phyloP scores from a whole-genome alignment of 1,140 invertebrate species.

The Nilaparvata lugens region DNA sequence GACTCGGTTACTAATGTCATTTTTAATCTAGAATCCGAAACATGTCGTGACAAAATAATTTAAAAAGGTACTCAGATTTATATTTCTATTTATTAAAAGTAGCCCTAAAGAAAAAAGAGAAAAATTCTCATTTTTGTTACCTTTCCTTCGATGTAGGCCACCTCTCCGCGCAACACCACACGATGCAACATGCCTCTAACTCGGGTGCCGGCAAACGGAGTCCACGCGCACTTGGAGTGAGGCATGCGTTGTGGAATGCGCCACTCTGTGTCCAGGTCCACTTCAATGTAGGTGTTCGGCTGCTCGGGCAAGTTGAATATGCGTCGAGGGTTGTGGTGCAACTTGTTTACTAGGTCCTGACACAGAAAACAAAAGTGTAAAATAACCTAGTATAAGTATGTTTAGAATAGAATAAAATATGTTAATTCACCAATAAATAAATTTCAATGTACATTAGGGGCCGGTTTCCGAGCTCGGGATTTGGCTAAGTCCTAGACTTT shows the following conservation, averaged over 20 bases:
- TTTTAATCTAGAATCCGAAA: too few relatives aligned
- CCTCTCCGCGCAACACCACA: slow-evolving; percentile 90
- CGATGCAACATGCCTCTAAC: slow-evolving; percentile 80
- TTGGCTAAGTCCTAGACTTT: too few relatives aligned
- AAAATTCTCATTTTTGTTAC: slow-evolving; percentile 31
- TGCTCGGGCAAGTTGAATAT: slow-evolving; percentile 98
- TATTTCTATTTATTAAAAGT: too few relatives aligned
- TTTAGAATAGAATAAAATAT: too few relatives aligned
- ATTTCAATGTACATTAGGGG: too few relatives aligned
- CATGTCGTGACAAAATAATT: too few relatives aligned
- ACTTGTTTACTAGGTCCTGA: slow-evolving; percentile 78
- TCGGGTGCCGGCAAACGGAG: slow-evolving; percentile 87
- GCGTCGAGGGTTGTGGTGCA: slow-evolving; percentile 85
- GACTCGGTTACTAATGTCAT: too few relatives aligned
- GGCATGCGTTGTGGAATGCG: slow-evolving; percentile 68
- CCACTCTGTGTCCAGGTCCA: slow-evolving; percentile 91
- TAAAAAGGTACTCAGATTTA: too few relatives aligned
- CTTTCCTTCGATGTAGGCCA: slow-evolving; percentile 93
- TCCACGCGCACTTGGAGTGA: slow-evolving; percentile 92
- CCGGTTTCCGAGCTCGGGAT: too few relatives aligned
- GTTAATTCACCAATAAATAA: too few relatives aligned
- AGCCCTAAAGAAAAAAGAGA: not conserved
- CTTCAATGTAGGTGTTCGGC: slow-evolving; percentile 92
- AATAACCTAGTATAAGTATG: too few relatives aligned
- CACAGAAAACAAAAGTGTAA: not conserved